These are phyloP conservation scores for Synergus itoensis DNA, from an alignment of 2,888 invertebrate genomes.

Conservation along the genomic window DNA sequence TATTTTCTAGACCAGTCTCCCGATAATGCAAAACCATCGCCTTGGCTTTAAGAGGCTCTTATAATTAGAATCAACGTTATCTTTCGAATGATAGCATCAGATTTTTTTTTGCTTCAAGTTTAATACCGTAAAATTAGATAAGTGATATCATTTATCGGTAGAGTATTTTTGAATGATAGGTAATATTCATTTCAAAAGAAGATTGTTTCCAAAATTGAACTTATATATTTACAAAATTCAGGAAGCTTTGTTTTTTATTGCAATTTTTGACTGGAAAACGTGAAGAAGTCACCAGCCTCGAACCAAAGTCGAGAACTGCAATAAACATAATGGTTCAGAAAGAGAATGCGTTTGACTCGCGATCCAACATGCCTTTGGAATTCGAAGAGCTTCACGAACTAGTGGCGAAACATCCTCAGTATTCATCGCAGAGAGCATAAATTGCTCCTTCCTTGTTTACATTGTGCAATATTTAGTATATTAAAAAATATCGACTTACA, in stretches of 20 bases:
- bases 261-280: background rate
- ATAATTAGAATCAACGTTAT: slow-evolving; percentile 14
- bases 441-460: slow-evolving; percentile 46
- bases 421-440: slow-evolving; percentile 67
- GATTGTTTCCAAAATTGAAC: background rate
- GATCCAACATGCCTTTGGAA: slow-evolving; percentile 74
- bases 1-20: slow-evolving; percentile 19
- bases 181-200: background rate
- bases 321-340: slow-evolving; percentile 72
- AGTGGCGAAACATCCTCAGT: slow-evolving; percentile 70
- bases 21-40: slow-evolving; percentile 10
- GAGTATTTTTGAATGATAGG: background rate
- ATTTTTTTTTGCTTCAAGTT: background rate
- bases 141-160: background rate
- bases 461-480: background rate
- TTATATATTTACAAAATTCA: background rate
- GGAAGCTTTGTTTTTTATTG: slow-evolving; percentile 8
- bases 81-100: background rate
- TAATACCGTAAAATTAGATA: background rate
- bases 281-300: slow-evolving; percentile 33
- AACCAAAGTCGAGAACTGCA: slow-evolving; percentile 58
- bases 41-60: slow-evolving; percentile 10
- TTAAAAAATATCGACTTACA: background rate
- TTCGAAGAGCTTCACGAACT: slow-evolving; percentile 68
- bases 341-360: slow-evolving; percentile 75